phyloP scores from a whole-genome alignment of 2,797 vertebrate species.

The Poecilia velifera region DNA sequence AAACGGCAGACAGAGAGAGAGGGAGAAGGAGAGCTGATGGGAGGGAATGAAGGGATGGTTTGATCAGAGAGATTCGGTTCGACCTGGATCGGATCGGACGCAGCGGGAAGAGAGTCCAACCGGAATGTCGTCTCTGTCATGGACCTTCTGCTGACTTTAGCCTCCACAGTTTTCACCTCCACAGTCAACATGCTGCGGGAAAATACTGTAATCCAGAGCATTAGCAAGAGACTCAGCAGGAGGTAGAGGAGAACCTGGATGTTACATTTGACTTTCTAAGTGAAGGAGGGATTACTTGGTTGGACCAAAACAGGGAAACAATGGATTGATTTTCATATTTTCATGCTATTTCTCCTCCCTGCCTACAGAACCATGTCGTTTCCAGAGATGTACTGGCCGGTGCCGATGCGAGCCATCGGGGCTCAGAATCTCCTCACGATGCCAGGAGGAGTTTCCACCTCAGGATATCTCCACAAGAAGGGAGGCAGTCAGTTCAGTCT shows the following conservation, averaged over 20 bases:
- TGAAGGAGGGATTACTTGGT: not conserved
- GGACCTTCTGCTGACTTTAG: conserved; percentile 44
- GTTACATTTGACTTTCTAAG: not conserved
- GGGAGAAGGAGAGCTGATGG: conserved; percentile 1
- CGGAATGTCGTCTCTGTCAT: conserved; percentile 6
- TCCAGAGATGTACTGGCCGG: conserved; percentile 87
- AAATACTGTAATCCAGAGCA: conserved; percentile 41
- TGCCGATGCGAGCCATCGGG: conserved; percentile 96
- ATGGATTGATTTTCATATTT: not conserved
- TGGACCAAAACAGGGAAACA: not conserved
- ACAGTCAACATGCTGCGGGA: conserved; percentile 57
- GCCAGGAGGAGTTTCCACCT: conserved; percentile 90
- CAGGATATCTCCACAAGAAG: conserved; percentile 97
- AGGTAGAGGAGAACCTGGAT: conserved; percentile 48
- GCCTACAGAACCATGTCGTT: conserved; percentile 87
- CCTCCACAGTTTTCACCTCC: conserved; percentile 41
- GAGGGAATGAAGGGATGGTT: conserved; percentile 6
- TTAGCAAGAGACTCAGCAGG: conserved; percentile 53
- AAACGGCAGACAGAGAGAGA: conserved; percentile 9
- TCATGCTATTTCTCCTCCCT: not conserved
- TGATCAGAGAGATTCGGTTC: conserved; percentile 12
- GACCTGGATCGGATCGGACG: conserved; percentile 22
- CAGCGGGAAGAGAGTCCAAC: not conserved
- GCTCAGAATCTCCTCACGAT: conserved; percentile 98
- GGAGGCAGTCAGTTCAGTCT: conserved; percentile 95